These are phyloP conservation scores for Pogonocherus hispidulus DNA, from an alignment of 2,888 invertebrate species.

Conservation along the genomic window DNA sequence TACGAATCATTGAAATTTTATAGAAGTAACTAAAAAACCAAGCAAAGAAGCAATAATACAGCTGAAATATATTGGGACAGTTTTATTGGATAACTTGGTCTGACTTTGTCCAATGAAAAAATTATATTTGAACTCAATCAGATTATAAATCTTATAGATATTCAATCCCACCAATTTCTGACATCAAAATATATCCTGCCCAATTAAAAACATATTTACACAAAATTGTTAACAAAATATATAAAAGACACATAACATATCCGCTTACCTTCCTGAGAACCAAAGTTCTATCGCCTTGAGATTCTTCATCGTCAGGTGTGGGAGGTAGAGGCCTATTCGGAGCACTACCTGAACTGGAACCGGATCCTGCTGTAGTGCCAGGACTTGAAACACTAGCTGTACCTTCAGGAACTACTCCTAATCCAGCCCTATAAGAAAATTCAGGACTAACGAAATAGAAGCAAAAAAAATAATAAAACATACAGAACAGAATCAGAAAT, in stretches of 20 bases:
- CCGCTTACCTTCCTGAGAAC: constrained; percentile 91
- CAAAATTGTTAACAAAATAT: no score
- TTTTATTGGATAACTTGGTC: no score
- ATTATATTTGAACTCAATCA: no score
- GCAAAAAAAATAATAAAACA: constrained; percentile 33
- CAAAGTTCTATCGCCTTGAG: constrained; percentile 86
- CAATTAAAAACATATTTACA: constrained; percentile 62
- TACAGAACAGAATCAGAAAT: constrained; percentile 29
- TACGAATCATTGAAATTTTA: no score
- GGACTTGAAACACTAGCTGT: constrained; percentile 69
- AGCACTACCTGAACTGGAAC: constrained; percentile 74
- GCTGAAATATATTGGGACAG: no score
- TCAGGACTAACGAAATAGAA: constrained; percentile 77
- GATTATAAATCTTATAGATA: no score
- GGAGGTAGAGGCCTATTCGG: constrained; percentile 95
- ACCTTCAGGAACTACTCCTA: constrained; percentile 76
- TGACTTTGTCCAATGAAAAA: no score
- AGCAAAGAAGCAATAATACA: no score
- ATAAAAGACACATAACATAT: constrained; percentile 30
- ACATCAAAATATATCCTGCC: constrained; percentile 26
- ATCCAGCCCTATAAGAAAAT: constrained; percentile 85
- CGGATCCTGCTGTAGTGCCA: constrained; percentile 61
- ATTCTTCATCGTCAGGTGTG: constrained; percentile 91
- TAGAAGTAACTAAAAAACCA: no score
- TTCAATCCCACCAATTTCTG: not conserved